Base-by-base conservation (phyloP, 2,888 invertebrate genomes). In the Patella ulyssiponensis region DNA sequence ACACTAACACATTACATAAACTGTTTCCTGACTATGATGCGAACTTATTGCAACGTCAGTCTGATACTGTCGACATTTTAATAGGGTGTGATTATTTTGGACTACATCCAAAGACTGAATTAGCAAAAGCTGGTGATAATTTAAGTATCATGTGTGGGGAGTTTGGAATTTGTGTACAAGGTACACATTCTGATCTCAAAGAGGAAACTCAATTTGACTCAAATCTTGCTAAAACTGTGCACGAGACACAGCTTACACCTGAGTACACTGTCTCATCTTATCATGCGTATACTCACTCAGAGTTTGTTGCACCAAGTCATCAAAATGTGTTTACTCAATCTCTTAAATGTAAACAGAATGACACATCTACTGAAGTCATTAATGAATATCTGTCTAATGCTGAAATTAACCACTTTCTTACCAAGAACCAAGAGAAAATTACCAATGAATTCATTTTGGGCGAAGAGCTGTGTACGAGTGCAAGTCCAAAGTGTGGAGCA, bases 61-160 rank as follows among this genome's bases (percentile, higher is more conserved):
- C 27, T 11, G 64, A 23, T 33, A 74, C 58, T 14, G 74, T 74
- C 0, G 74, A 74, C 20, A 74, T 74, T 3, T 15, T 74, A 5
- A 17, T 74, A 3, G 74, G 74, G 0, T 74, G 74, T n/a, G 74
- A 74, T 20, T 51, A 74, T 64, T 74, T 74, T 69, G 74, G 74
- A 58, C 44, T 74, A 7, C 74, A 74, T 51, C 74, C 74, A 27
- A 74, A 74, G 33, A 9, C 20, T 9, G 58, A 74, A 64, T 1
- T 64, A 44, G 58, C 69, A 15, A 58, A 69, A 44, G 58, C 74
- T 33, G 74, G 74, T 17, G 44, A 58, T n/a, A 56, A 69, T n/a
- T 20, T 74, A 14, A 74, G 69, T 58, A 74, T 64, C 2, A 74
- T 74, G 74, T 58, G 17, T 56, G 74, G 74, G n/a, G 23, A 73